phyloP scores from a whole-genome alignment of 2,113 vertebrate species.

The Oreochromis aureus region DNA sequence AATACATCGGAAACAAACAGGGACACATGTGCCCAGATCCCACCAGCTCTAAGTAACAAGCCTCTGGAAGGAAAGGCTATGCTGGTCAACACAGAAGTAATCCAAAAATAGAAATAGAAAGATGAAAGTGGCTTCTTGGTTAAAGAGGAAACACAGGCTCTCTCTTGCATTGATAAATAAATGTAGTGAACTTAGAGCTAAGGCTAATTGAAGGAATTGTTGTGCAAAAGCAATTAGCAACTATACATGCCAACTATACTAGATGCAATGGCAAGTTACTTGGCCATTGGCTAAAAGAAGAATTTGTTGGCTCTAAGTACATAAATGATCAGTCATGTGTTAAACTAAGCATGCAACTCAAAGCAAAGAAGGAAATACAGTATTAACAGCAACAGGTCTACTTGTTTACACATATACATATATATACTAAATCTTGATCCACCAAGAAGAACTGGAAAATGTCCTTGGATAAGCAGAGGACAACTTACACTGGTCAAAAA shows the following conservation, averaged over 20 bases:
- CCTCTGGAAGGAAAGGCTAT: conserved; percentile 33
- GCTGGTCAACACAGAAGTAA: conserved; percentile 27
- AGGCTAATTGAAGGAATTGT: neutral
- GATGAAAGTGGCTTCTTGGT: neutral
- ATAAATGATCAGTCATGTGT: neutral
- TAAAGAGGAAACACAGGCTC: neutral
- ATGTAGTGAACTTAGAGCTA: neutral
- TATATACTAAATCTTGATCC: neutral
- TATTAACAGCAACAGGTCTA: neutral
- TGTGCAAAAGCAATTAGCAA: neutral
- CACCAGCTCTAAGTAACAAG: conserved; percentile 53
- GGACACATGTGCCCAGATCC: conserved; percentile 57
- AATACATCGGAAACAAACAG: conserved; percentile 58
- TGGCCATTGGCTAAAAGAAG: neutral
- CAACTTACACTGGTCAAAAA: neutral
- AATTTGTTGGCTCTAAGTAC: neutral
- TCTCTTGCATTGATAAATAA: neutral
- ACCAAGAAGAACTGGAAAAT: neutral
- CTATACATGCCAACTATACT: neutral
- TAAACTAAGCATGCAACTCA: neutral
- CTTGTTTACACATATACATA: neutral
- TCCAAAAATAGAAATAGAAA: conserved; percentile 41
- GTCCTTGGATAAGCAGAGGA: neutral
- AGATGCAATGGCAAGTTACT: neutral
- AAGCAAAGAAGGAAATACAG: neutral